Evolutionary conservation across 2,113 vertebrate species (phyloP).

Genomic region (Prunella fulvescens): DNA sequence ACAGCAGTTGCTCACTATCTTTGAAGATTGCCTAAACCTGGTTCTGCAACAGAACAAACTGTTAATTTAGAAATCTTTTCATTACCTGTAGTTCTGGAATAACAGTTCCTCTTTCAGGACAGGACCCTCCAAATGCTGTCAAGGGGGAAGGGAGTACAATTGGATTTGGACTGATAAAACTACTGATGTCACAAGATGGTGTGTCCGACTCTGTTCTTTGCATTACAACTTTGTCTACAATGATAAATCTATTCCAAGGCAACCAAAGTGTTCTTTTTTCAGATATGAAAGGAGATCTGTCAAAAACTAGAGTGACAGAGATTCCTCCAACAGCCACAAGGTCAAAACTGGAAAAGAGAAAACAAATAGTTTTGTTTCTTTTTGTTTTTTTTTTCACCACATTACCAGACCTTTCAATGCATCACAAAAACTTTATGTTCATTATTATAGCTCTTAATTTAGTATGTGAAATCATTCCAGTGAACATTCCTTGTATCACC

Average conservation of each 20-base stretch:
- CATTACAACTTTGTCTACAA: constrained; percentile 92
- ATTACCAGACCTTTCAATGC: not conserved
- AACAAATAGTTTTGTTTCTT: not conserved
- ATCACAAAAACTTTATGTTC: not conserved
- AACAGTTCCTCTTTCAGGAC: constrained; percentile 88
- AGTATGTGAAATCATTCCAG: not conserved
- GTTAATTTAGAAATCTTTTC: not conserved
- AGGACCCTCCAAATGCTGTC: constrained; percentile 87
- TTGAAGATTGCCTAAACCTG: not conserved
- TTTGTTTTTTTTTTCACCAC: not conserved
- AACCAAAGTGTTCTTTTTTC: constrained; percentile 93
- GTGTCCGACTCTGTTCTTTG: constrained; percentile 75
- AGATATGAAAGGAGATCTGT: constrained; percentile 91
- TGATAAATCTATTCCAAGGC: constrained; percentile 94
- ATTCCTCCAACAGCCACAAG: constrained; percentile 91
- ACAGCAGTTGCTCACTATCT: not conserved
- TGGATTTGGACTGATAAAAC: constrained; percentile 88
- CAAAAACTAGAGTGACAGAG: constrained; percentile 90
- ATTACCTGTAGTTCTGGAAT: constrained; percentile 93
- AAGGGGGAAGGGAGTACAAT: constrained; percentile 93
- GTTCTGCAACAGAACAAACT: not conserved
- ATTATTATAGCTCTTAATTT: not conserved
- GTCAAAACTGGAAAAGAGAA: constrained; percentile 85
- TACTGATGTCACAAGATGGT: constrained; percentile 85
- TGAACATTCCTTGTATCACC: not conserved